These are phyloP conservation scores for Puffinus mauretanicus DNA, from an alignment of 2,113 vertebrate genomes.

Conservation along the genomic window DNA sequence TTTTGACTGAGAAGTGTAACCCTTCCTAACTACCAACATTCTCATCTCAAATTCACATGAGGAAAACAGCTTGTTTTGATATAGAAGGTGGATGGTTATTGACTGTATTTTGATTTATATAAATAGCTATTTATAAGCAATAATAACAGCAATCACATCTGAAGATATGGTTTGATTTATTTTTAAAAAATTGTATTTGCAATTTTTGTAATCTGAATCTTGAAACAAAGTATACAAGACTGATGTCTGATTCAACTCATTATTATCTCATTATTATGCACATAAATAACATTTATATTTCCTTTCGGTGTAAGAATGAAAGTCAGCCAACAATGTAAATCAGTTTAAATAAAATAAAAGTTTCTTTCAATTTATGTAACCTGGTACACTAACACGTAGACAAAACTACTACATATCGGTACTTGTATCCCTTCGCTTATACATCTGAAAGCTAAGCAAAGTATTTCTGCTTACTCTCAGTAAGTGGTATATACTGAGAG, in stretches of 20 bases:
- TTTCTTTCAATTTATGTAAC: background rate
- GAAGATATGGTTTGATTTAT: background rate
- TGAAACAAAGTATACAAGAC: background rate
- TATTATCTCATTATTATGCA: background rate
- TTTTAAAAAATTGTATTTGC: background rate
- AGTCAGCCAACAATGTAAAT: background rate
- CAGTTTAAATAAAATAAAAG: background rate
- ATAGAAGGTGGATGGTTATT: background rate
- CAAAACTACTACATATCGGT: background rate
- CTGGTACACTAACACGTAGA: background rate
- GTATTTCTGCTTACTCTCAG: background rate
- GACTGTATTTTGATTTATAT: background rate
- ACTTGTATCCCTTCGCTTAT: background rate
- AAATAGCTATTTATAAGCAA: background rate
- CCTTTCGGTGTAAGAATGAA: background rate
- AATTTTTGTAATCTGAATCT: background rate
- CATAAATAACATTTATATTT: conserved; percentile 9
- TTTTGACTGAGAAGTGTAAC: background rate
- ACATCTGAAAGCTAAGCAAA: background rate
- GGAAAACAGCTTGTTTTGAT: background rate
- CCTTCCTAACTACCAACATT: background rate
- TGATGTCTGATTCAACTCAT: background rate
- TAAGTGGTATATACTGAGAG: no score
- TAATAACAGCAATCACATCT: background rate
- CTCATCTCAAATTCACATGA: background rate